These are phyloP conservation scores for Iphiclides podalirius DNA, from an alignment of 2,888 invertebrate species.

Conservation along the genomic window DNA sequence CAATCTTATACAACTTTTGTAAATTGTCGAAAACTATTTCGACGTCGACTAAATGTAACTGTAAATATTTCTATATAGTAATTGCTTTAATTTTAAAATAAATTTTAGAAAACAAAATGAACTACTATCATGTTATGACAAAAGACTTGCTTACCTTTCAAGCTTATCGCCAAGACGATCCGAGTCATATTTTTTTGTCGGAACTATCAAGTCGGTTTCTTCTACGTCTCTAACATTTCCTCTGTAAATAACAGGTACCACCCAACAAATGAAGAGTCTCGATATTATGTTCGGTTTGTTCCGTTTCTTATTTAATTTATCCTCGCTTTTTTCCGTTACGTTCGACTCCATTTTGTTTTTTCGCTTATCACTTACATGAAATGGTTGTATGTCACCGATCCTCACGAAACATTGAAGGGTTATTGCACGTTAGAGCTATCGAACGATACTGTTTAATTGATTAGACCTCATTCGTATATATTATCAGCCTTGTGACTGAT, in stretches of 20 bases:
- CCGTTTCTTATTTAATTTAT: constrained; percentile 36
- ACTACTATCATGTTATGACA: background rate
- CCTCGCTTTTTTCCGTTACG: constrained; percentile 28
- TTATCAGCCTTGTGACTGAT: constrained; percentile 10
- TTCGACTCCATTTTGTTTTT: constrained; percentile 27
- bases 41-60: background rate
- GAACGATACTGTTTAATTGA: constrained; percentile 11
- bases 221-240: constrained; percentile 81
- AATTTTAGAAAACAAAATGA: background rate
- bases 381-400: background rate
- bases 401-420: background rate
- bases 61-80: background rate
- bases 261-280: constrained; percentile 67
- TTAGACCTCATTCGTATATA: constrained; percentile 10
- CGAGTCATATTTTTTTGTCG: constrained; percentile 81
- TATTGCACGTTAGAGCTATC: background rate
- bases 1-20: too few species aligned
- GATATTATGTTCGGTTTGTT: constrained; percentile 61
- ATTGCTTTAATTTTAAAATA: background rate
- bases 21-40: too few species aligned
- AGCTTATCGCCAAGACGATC: constrained; percentile 79
- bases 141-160: constrained; percentile 63
- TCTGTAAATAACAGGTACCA: constrained; percentile 69
- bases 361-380: background rate
- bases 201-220: constrained; percentile 82